Evolutionary conservation across 2,888 invertebrate species (phyloP), one percentile per base, ranked within the genome.

Genomic region (Apamea crenata): DNA sequence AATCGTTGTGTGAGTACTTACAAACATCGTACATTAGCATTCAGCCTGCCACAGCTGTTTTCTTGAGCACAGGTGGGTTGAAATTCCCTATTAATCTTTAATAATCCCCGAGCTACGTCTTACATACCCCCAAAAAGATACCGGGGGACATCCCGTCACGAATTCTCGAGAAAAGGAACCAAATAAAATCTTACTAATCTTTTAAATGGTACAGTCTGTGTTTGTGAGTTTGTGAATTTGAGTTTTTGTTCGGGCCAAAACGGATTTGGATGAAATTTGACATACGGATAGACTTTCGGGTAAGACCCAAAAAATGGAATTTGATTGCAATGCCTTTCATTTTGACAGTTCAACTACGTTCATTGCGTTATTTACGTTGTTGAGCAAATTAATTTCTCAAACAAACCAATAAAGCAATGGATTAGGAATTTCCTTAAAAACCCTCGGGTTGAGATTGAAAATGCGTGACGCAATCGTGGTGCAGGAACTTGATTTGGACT

Each of bases 61-160:
- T 18, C 68, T 61, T 18, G 14, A 50, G 25, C 65, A 50, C 69
- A 69, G 81, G 65, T 80, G 80, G 18, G 29, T 29, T 18, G 8
- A 29, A 40, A 65, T 74, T 36, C 53, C 61, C 44, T 67, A 70
- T 66, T 67, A 65, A 82, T 85, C 59, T 70, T 68, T n/a, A 65
- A 74, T 69, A 84, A 84, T 56, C 12, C 68, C 8, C 21, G 2
- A 71, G 44, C 18, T 29, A 16, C 36, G 50, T 66, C 63, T 85
- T 74, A 56, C 25, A 36, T 25, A 61, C 21, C 67, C 40, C 50
- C 14, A 29, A 32, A 65, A 86, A 44, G 5, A 72, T 65, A 68
- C 50, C 6, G 2, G 7, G 7, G 44, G 53, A 47, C 16, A 10
- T 16, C 50, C 21, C 21, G 56, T 16, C 47, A 32, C 40, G 53